These are phyloP conservation scores for Drosophila littoralis DNA, from an alignment of 1,140 invertebrate genomes.

Conservation along the genomic window DNA sequence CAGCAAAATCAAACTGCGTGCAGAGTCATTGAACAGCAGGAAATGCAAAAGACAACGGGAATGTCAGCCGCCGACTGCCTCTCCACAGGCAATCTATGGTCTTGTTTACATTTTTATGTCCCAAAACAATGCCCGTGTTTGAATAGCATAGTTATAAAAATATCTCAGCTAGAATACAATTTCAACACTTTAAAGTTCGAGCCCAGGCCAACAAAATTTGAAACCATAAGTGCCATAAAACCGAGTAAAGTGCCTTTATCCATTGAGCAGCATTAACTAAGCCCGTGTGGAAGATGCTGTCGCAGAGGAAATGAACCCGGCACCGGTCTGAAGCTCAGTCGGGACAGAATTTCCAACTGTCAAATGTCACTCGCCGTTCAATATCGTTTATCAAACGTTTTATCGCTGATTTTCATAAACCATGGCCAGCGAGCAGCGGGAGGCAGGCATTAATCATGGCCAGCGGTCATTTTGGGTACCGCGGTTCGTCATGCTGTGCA, in stretches of 20 bases:
- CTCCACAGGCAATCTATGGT: constrained; percentile 32
- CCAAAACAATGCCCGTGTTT: constrained; percentile 42
- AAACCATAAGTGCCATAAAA: constrained; percentile 64
- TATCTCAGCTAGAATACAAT: constrained; percentile 62
- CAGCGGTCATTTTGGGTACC: constrained; percentile 45
- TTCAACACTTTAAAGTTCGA: constrained; percentile 66
- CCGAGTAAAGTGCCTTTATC: constrained; percentile 34
- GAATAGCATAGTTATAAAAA: constrained; percentile 39
- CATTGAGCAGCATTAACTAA: constrained; percentile 27
- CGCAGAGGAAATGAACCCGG: constrained; percentile 6
- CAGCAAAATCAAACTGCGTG: constrained; percentile 12
- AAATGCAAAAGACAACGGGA: constrained; percentile 5
- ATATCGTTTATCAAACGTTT: constrained; percentile 65
- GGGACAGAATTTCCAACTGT: constrained; percentile 47
- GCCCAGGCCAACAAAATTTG: constrained; percentile 31
- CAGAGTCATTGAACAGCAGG: constrained; percentile 18
- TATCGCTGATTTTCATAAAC: constrained; percentile 55
- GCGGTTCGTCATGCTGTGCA: constrained; percentile 69
- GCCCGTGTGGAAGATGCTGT: constrained; percentile 35
- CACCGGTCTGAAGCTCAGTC: neutral
- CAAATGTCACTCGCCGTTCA: constrained; percentile 65
- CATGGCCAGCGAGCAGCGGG: constrained; percentile 47
- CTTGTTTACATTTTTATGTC: constrained; percentile 69
- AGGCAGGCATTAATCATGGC: constrained; percentile 61
- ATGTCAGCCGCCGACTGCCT: constrained; percentile 12